A percentile compares a stretch with the other conserved stretches of the same genome.
Conservation (phyloP, 1,140 invertebrate species). For the Gerris buenoi region DNA sequence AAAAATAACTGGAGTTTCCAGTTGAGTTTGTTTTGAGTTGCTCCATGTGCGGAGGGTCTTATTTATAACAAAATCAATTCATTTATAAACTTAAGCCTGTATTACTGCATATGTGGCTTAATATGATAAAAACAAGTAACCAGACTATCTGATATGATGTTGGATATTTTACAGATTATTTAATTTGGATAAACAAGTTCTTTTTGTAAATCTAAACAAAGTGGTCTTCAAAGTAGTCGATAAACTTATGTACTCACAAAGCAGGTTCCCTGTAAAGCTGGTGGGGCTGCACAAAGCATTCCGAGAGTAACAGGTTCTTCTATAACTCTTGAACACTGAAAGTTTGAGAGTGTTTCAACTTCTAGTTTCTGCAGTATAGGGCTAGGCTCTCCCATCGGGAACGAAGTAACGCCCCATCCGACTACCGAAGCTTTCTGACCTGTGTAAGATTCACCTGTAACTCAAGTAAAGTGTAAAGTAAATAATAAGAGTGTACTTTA, state of each 20-base stretch:
- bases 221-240: too few relatives aligned
- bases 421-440: conserved; percentile 30
- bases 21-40: too few relatives aligned
- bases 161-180: too few relatives aligned
- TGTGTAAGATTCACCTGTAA: conserved; percentile 25
- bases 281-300: conserved; percentile 29
- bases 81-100: too few relatives aligned
- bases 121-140: too few relatives aligned
- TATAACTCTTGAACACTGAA: conserved; percentile 24
- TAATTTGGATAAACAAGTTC: background rate
- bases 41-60: too few relatives aligned
- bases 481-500: too few relatives aligned
- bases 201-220: background rate
- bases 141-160: too few relatives aligned
- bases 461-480: too few relatives aligned
- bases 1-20: too few relatives aligned
- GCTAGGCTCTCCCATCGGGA: conserved; percentile 28
- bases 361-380: conserved; percentile 25
- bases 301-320: conserved; percentile 25
- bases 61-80: too few relatives aligned
- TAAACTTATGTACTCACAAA: conserved; percentile 28
- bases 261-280: conserved; percentile 28
- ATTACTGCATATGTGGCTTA: too few relatives aligned
- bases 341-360: conserved; percentile 26
- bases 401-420: conserved; percentile 34